phyloP scores from a whole-genome alignment of 1,140 invertebrate species.

The Ladona fulva region DNA sequence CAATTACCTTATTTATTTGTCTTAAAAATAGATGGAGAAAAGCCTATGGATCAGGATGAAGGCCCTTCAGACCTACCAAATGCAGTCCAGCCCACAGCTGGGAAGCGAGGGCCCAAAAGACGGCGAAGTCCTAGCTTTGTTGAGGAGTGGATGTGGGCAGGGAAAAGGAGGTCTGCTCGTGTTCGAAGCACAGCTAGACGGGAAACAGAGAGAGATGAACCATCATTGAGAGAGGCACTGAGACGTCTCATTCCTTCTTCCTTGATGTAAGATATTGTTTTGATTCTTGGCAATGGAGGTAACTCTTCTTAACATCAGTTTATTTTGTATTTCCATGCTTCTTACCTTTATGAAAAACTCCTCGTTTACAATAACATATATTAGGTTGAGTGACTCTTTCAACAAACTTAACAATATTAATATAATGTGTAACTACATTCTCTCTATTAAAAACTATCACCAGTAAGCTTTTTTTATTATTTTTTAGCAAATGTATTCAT shows the following conservation, averaged over 20 bases:
- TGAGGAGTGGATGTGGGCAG: slow-evolving; percentile 64
- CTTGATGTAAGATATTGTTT: slow-evolving; percentile 42
- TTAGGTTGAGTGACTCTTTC: too few relatives aligned
- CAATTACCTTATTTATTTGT: not conserved
- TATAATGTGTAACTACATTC: too few relatives aligned
- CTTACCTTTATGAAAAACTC: too few relatives aligned
- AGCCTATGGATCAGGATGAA: slow-evolving; percentile 6
- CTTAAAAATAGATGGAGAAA: slow-evolving; percentile 1
- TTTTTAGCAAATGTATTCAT: too few relatives aligned
- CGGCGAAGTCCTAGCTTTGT: slow-evolving; percentile 55
- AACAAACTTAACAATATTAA: too few relatives aligned
- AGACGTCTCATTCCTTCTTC: slow-evolving; percentile 47
- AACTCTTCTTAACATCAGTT: too few relatives aligned
- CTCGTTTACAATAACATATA: too few relatives aligned
- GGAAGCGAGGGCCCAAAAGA: slow-evolving; percentile 26
- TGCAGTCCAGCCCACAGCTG: not conserved
- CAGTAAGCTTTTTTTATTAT: too few relatives aligned
- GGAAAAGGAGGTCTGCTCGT: slow-evolving; percentile 55
- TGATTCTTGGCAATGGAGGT: not conserved
- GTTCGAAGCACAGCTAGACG: slow-evolving; percentile 45
- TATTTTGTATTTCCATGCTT: too few relatives aligned
- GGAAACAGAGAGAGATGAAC: slow-evolving; percentile 43
- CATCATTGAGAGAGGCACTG: slow-evolving; percentile 48
- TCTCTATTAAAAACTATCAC: too few relatives aligned
- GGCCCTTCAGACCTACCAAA: not conserved